Evolutionary conservation across 2,797 vertebrate genomes (phyloP).

Genomic region (Bucorvus abyssinicus): DNA sequence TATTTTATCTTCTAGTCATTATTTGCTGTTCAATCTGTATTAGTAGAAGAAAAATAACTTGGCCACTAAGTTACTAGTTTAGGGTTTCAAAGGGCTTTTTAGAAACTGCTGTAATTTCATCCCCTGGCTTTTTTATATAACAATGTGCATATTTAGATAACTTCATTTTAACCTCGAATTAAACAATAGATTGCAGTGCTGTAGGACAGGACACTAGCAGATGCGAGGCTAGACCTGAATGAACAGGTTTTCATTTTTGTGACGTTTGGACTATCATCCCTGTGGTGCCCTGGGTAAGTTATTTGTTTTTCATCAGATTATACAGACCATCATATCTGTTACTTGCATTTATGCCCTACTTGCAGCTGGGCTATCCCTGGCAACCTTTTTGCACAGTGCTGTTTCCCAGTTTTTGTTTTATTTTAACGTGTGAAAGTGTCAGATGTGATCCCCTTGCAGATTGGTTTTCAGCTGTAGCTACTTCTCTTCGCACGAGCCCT

Average conservation of each 20-base stretch:
- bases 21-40: conserved; percentile 83
- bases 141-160: conserved; percentile 77
- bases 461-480: background rate
- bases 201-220: conserved; percentile 61
- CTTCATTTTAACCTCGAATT: conserved; percentile 81
- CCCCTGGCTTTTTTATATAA: conserved; percentile 77
- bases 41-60: conserved; percentile 86
- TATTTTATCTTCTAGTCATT: conserved; percentile 69
- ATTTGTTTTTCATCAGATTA: background rate
- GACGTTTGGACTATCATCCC: background rate
- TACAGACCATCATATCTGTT: background rate
- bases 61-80: conserved; percentile 80
- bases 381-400: background rate
- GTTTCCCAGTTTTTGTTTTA: background rate
- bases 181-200: conserved; percentile 81
- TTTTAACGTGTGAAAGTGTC: background rate
- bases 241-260: conserved; percentile 18
- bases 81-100: conserved; percentile 89
- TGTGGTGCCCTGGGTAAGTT: conserved; percentile 8
- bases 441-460: background rate
- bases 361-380: background rate
- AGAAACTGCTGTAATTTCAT: conserved; percentile 94
- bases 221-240: conserved; percentile 17
- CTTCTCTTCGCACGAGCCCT: rapidly evolving
- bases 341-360: background rate